Conservation (phyloP, 2,888 invertebrate genomes). For the Melipona beecheii region DNA sequence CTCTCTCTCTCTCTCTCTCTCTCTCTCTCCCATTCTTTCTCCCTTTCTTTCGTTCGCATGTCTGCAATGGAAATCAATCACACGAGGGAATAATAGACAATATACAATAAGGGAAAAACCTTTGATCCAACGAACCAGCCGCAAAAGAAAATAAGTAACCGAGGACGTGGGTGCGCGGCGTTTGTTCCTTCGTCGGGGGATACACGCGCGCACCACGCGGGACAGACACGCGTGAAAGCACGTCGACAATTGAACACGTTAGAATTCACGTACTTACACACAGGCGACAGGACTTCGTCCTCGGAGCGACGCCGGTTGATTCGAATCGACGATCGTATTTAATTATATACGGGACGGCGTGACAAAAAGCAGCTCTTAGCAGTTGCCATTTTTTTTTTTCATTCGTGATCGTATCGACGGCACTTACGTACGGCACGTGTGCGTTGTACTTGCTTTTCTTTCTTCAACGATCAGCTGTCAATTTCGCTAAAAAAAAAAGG, state of each 20-base stretch:
- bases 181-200: slow-evolving; percentile 14
- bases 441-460: background rate
- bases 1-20: background rate
- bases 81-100: slow-evolving; percentile 59
- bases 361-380: slow-evolving; percentile 11
- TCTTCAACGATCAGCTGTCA: background rate
- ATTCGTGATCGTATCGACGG: background rate
- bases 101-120: slow-evolving; percentile 66
- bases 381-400: background rate
- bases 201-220: slow-evolving; percentile 13
- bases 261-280: slow-evolving; percentile 37
- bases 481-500: background rate
- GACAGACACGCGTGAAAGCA: slow-evolving; percentile 32
- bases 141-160: slow-evolving; percentile 63
- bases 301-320: slow-evolving; percentile 50
- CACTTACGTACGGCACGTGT: background rate
- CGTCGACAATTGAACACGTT: slow-evolving; percentile 48
- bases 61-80: slow-evolving; percentile 44
- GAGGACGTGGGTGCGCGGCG: slow-evolving; percentile 54
- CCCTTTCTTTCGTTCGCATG: slow-evolving; percentile 15
- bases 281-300: slow-evolving; percentile 52
- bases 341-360: slow-evolving; percentile 42
- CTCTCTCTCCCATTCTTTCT: background rate
- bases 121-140: slow-evolving; percentile 82
- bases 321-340: slow-evolving; percentile 57